Conservation (phyloP, 2,113 vertebrate species). For the Chauna torquata region DNA sequence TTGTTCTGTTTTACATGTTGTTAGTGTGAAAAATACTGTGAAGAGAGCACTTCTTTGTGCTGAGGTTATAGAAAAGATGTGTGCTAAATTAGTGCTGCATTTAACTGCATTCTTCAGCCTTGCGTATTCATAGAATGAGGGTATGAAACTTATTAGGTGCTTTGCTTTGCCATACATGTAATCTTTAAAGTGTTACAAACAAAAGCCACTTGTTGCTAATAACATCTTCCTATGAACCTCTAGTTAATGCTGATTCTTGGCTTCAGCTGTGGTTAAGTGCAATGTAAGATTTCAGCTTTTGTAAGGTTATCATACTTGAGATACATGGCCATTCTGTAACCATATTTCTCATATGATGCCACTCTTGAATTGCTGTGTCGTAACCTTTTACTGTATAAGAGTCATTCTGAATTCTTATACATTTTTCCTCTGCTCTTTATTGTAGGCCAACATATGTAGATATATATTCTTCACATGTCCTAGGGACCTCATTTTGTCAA, state of each 20-base stretch:
- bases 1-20: neutral
- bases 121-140: neutral
- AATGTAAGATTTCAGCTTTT: neutral
- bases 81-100: neutral
- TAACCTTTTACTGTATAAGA: neutral
- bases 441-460: neutral
- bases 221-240: neutral
- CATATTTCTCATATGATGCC: neutral
- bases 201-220: conserved; percentile 17
- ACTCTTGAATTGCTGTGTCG: neutral
- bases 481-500: neutral
- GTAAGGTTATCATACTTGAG: neutral
- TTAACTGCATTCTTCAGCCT: neutral
- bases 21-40: neutral
- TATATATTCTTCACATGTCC: neutral
- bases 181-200: neutral
- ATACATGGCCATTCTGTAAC: neutral
- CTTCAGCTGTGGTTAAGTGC: neutral
- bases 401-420: neutral
- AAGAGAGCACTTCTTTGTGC: neutral
- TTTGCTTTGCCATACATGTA: neutral
- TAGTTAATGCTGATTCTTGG: conserved; percentile 2
- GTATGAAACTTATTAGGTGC: neutral
- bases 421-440: neutral
- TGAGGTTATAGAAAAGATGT: neutral